Base-by-base conservation (phyloP, 2,888 invertebrate species). In the Drosophila atroscutellata region DNA sequence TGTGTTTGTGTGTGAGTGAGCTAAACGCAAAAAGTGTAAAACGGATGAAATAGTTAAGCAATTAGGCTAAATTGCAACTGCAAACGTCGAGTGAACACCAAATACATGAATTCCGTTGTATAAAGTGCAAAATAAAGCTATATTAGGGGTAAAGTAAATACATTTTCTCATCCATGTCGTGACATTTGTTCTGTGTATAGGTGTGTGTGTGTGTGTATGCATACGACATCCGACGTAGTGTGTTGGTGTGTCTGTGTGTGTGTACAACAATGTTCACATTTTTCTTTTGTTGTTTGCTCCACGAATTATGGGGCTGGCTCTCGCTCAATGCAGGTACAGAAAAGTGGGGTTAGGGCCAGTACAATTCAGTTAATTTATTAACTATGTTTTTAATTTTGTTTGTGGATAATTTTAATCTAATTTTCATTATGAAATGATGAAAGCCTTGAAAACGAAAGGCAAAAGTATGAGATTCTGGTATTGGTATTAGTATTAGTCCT, bases 251-350 rank as follows among this genome's bases (percentile, higher is more conserved):
- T 61, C 50, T 32, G 34, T 59, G 58, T 59, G 64, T 80, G 83
- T 89, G 90, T 84, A 84, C 84, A 84, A 84, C 84, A 89, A 84
- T 87, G 84, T 84, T 87, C 84, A 89, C 87, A 84, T 84, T 84
- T 84, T 83, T 87, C 80, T 80, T 90, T 77, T 76, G 73, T 86
- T 72, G 89, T 78, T 83, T 80, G 83, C 77, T 87, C 87, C 85
- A 79, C 77, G 75, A 78, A 89, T 83, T 82, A 75, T 90, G 82
- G 89, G 81, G 85, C 81, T 83, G 80, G 70, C 77, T 71, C 69
- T 72, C 69, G 76, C 71, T 70, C 64, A 82, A 64, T 90, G 88
- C 86, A 91, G 90, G 91, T 90, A 90, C 77, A 78, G 77, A 86
- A 86, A 86, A 86, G 86, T 86, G 88, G 86, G 86, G 86, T 86